Conservation (phyloP, 2,113 vertebrate species). For the Podilymbus podiceps region DNA sequence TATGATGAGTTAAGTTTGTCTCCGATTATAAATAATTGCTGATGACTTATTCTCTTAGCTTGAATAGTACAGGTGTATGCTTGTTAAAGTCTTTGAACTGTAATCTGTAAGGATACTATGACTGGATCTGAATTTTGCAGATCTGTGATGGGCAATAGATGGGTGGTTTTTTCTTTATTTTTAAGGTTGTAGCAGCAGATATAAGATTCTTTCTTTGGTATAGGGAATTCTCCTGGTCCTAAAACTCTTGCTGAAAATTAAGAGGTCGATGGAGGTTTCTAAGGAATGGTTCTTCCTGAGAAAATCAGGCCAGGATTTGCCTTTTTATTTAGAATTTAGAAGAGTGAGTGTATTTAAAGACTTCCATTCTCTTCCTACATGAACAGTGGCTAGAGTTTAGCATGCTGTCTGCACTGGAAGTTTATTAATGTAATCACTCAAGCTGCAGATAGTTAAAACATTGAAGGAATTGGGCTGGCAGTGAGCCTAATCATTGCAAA, state of each 20-base stretch:
- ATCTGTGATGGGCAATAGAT: neutral
- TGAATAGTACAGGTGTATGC: neutral
- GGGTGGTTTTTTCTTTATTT: too few species aligned
- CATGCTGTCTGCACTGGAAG: neutral
- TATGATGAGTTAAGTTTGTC: neutral
- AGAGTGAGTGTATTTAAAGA: neutral
- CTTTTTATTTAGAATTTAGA: neutral
- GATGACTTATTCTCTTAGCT: neutral
- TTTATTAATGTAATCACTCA: slow-evolving; percentile 38
- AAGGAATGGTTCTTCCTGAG: neutral
- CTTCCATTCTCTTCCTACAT: neutral
- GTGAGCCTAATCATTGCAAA: neutral
- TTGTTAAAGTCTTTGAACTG: neutral
- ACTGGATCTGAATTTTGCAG: neutral
- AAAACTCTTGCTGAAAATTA: neutral
- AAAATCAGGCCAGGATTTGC: neutral
- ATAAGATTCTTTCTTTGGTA: neutral
- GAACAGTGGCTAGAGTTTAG: neutral
- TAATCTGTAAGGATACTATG: neutral
- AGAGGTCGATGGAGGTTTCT: neutral
- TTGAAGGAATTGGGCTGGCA: slow-evolving; percentile 19
- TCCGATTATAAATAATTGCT: neutral
- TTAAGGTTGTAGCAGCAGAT: too few species aligned
- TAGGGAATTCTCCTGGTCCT: neutral
- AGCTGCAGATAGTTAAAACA: slow-evolving; percentile 22